Percentiles rank a stretch among this genome's conserved stretches.
phyloP scores from a whole-genome alignment of 2,888 invertebrate species.

The Oasisia sp. region DNA sequence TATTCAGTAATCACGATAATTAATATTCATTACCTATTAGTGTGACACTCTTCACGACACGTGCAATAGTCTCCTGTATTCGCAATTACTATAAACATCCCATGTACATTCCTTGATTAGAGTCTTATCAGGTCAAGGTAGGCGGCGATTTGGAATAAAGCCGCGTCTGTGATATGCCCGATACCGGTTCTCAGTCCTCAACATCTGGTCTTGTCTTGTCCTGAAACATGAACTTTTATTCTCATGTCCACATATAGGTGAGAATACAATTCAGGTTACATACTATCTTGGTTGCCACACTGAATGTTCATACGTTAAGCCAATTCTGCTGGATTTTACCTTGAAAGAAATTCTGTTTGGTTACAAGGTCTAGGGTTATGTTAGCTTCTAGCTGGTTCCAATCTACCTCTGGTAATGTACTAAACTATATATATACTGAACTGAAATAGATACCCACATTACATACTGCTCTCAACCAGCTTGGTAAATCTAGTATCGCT shows the following conservation, averaged over 20 bases:
- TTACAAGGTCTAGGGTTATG: too few relatives aligned
- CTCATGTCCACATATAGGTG: neutral
- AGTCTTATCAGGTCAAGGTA: neutral
- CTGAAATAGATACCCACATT: too few relatives aligned
- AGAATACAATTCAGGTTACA: neutral
- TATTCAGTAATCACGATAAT: neutral
- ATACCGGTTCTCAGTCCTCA: conserved; percentile 23
- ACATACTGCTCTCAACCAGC: too few relatives aligned
- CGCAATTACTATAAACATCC: neutral
- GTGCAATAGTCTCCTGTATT: neutral
- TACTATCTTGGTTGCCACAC: too few relatives aligned
- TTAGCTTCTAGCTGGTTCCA: too few relatives aligned
- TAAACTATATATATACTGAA: too few relatives aligned
- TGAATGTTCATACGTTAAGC: too few relatives aligned
- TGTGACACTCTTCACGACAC: neutral
- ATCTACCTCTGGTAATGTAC: too few relatives aligned
- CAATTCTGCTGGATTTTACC: too few relatives aligned
- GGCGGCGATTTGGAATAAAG: neutral
- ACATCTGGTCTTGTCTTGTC: conserved; percentile 31
- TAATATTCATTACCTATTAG: conserved; percentile 2
- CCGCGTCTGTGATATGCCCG: conserved; percentile 1
- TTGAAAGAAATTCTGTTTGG: too few relatives aligned
- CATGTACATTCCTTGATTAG: neutral
- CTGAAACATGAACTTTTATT: conserved; percentile 18
- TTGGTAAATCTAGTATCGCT: too few relatives aligned